Conservation (phyloP, 2,888 invertebrate species). For the Cheilosia vernalis region DNA sequence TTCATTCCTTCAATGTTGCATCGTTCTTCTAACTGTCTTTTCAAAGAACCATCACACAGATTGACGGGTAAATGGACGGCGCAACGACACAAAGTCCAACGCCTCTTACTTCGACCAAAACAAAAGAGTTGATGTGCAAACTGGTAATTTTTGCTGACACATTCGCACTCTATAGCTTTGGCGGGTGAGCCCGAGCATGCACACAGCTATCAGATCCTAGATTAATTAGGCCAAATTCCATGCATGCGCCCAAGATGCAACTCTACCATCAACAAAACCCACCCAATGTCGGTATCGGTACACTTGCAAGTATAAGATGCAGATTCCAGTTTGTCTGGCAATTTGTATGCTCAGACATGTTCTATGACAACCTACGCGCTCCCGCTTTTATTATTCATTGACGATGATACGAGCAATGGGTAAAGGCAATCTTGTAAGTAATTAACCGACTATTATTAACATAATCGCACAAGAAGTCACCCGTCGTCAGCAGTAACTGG, state of each 20-base stretch:
- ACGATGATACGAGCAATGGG: slow-evolving; percentile 16
- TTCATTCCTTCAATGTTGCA: too few species aligned
- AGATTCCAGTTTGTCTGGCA: slow-evolving; percentile 70
- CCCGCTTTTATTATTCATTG: slow-evolving; percentile 45
- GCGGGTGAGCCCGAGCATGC: neutral
- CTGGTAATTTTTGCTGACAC: slow-evolving; percentile 2
- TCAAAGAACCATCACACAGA: too few species aligned
- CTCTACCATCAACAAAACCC: slow-evolving; percentile 3
- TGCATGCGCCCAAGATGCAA: neutral
- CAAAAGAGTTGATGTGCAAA: slow-evolving; percentile 50
- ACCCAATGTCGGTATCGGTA: neutral
- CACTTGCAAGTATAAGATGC: neutral
- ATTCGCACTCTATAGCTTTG: neutral
- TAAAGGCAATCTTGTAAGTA: slow-evolving; percentile 52
- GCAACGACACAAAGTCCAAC: neutral
- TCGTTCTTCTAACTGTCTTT: too few species aligned
- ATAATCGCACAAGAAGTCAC: slow-evolving; percentile 31
- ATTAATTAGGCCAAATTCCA: slow-evolving; percentile 33
- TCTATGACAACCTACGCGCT: slow-evolving; percentile 47
- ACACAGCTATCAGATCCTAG: neutral
- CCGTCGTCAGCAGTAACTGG: neutral
- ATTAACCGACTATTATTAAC: slow-evolving; percentile 63
- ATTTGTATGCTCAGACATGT: slow-evolving; percentile 46
- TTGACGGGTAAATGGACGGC: too few species aligned
- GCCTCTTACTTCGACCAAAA: neutral